Evolutionary conservation across 2,888 invertebrate genomes (phyloP), one percentile per base, ranked within the genome.

Genomic region (Micoletzkya japonica): DNA sequence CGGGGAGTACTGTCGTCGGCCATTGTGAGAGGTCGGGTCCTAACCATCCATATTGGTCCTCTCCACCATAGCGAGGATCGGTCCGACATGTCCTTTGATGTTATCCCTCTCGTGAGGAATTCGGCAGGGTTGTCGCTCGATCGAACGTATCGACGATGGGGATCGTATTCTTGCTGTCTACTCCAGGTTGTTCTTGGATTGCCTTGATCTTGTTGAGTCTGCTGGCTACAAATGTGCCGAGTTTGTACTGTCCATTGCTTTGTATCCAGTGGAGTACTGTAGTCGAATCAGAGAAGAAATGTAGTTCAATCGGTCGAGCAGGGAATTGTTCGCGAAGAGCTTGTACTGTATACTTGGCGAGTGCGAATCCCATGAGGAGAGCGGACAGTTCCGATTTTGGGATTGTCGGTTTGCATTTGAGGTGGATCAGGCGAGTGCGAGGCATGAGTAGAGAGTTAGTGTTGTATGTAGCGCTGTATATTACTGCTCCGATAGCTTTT

Each of bases 91-190:
- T 59, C 59, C 4, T 4, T 2, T 14, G 59, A 7, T 4, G 59
- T 20, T 2, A 59, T 24, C 1, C 59, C 59, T 4, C 59, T 24
- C 10, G 59, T 59, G 1, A 37, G 24, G 32, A 37, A 37, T 24
- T 59, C 59, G 2, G 59, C 59, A 10, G 59, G 59, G 28, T 59
- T 59, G 37, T 37, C 17, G 37, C 39, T 37, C 17, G 36, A 37
- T 4, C 58, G 36, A 2, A 58, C 58, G 26, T 58, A 37, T 36
- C 58, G 1, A 7, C 24, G 58, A 24, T 20, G n/a, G 34, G 58
- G 24, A 37, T 37, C 10, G 0, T 14, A 17, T 37, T 26, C 1
- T 1, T 26, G 10, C 17, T 17, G 20, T 30, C 30, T 14, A n/a
- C 17, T 6, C 20, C n/a, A 30, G 37, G 36, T n/a, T 14, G 17